Evolutionary conservation across 2,888 invertebrate species (phyloP), one percentile per base, ranked within the genome.

Genomic region (Latrodectus hesperus): DNA sequence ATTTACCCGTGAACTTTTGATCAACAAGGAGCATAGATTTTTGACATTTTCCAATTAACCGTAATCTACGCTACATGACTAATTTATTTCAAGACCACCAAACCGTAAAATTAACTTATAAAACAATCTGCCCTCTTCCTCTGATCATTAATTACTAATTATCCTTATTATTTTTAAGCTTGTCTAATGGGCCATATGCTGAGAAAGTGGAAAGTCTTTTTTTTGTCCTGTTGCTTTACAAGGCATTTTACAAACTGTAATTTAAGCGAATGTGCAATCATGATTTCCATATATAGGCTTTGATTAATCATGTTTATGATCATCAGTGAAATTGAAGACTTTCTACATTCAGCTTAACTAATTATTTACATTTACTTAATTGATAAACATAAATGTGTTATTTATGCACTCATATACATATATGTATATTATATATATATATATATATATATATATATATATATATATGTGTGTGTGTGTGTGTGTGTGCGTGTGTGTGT

Each of bases 101-200:
- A 65, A 75, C 68, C 74, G 75, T 82, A 75, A 82, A 82, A 82
- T 82, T 82, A 75, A 82, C 82, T 82, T 82, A 82, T 75, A 75
- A 82, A 75, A 68, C 70, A 75, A 74, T 82, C 68, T 55, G n/a
- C 70, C 49, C 11, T 51, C 38, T 68, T 70, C 26, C 67, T 51
- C 75, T 68, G 75, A 82, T 75, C 82, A 82, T 82, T 82, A 82
- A 82, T 75, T 75, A 55, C 70, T 75, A 82, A 82, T 82, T 82
- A 75, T 82, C 55, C 70, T 17, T 75, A 82, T 75, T 70, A 82
- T 70, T 82, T 81, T 70, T 75, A 75, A 49, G 53, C 22, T 22
- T 70, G 22, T 22, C 82, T 70, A 75, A 75, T 75, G 74, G 68
- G 14, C 22, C 53, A 52, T 67, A 38, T n/a, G 26, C 53, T 67